These are phyloP conservation scores for Bufotes viridis DNA, from an alignment of 2,797 vertebrate species.

Conservation along the genomic window DNA sequence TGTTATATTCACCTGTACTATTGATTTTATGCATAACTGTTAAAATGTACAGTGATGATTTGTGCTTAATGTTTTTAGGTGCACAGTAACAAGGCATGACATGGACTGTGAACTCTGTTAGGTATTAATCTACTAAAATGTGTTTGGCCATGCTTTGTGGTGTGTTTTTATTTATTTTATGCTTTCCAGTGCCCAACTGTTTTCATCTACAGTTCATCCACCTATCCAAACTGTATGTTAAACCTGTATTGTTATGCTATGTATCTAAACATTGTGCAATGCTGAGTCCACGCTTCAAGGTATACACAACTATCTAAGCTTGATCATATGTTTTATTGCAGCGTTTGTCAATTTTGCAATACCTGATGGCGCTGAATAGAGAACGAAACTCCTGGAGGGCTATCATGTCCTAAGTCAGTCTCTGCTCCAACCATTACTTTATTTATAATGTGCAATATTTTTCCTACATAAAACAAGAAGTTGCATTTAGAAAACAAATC, in stretches of 20 bases:
- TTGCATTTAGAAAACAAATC: background rate
- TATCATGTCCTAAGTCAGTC: background rate
- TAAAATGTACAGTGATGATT: background rate
- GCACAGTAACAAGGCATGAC: background rate
- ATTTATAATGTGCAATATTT: background rate
- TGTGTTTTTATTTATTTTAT: background rate
- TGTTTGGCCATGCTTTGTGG: background rate
- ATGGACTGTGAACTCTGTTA: conserved; percentile 41
- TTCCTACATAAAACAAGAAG: background rate
- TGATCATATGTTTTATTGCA: background rate
- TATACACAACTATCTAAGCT: background rate
- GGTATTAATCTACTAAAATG: background rate
- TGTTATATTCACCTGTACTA: too few species aligned
- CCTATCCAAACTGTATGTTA: background rate
- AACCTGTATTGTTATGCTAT: background rate
- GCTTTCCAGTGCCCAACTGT: background rate
- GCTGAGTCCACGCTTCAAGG: background rate
- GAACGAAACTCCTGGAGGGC: background rate
- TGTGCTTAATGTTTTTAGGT: background rate
- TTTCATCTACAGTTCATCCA: background rate
- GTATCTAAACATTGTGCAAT: background rate
- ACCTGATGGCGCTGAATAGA: background rate
- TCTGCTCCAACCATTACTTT: background rate
- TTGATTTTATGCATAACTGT: too few species aligned
- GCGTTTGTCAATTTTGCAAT: background rate